Conservation (phyloP, 2,113 vertebrate genomes). For the Grallaria varia region DNA sequence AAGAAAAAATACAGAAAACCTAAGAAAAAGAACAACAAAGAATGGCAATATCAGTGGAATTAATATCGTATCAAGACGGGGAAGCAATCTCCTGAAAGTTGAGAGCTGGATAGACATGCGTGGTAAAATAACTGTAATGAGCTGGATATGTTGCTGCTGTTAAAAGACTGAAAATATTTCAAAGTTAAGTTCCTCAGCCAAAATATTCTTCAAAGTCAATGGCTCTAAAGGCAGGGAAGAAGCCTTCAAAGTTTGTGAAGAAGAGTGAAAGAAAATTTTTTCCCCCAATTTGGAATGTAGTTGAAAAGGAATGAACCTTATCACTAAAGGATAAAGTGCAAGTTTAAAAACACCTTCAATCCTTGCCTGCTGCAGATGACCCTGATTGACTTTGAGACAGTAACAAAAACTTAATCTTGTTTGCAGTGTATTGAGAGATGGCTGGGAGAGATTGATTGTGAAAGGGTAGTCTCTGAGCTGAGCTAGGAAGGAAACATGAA, state of each 20-base stretch:
- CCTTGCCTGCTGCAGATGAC: constrained; percentile 29
- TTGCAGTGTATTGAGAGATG: constrained; percentile 61
- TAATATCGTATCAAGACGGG: neutral
- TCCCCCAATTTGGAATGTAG: neutral
- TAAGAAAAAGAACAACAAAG: neutral
- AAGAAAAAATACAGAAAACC: neutral
- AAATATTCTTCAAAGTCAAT: neutral
- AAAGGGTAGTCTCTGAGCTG: constrained; percentile 30
- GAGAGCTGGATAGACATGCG: neutral
- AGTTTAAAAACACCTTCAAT: constrained; percentile 29
- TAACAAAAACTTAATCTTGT: constrained; percentile 66
- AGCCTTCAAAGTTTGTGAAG: neutral
- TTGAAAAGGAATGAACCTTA: constrained; percentile 35
- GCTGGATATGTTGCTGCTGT: neutral
- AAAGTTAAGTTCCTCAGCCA: neutral
- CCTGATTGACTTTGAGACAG: constrained; percentile 60
- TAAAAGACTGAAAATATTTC: neutral
- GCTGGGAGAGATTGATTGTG: constrained; percentile 40
- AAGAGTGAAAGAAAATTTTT: neutral
- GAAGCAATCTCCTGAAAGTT: neutral
- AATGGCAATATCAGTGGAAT: neutral
- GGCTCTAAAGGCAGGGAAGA: neutral
- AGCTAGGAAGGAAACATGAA: neutral
- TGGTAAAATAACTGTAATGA: neutral
- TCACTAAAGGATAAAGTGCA: neutral